Percentiles rank a stretch among this genome's conserved stretches.
Evolutionary conservation across 2,113 vertebrate genomes (phyloP).

Genomic region (Petromus typicus): DNA sequence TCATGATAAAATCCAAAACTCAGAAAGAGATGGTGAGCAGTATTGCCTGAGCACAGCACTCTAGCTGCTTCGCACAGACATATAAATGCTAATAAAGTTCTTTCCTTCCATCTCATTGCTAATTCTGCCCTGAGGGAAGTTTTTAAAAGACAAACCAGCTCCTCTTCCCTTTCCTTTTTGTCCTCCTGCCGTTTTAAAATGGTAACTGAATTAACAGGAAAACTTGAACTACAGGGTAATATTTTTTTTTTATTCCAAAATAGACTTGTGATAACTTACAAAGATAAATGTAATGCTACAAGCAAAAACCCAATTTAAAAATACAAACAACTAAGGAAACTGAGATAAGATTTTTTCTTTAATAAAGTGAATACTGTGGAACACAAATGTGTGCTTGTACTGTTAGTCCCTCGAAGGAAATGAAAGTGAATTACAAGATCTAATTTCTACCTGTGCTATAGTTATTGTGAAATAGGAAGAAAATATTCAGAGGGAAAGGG

Average conservation of each 20-base stretch:
- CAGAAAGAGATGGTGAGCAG: background rate
- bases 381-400: background rate
- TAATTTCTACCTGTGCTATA: background rate
- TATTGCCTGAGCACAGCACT: background rate
- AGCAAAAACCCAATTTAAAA: background rate
- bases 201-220: background rate
- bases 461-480: too few relatives aligned
- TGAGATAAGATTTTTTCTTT: background rate
- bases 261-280: background rate
- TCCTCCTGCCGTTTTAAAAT: background rate
- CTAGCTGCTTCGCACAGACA: background rate
- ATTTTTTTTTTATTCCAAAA: constrained; percentile 38
- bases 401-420: constrained; percentile 5
- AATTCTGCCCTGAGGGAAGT: background rate
- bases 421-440: constrained; percentile 24
- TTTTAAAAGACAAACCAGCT: constrained; percentile 3
- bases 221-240: background rate
- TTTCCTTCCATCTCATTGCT: background rate
- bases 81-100: background rate
- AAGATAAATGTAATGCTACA: background rate
- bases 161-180: background rate
- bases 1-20: constrained; percentile 2
- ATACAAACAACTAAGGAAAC: constrained; percentile 36
- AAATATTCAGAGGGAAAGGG: too few relatives aligned
- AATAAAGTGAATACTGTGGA: background rate